A percentile compares a stretch with the other conserved stretches of the same genome.
These are phyloP conservation scores for Brotula barbata DNA, from an alignment of 2,797 vertebrate species.

Conservation along the genomic window DNA sequence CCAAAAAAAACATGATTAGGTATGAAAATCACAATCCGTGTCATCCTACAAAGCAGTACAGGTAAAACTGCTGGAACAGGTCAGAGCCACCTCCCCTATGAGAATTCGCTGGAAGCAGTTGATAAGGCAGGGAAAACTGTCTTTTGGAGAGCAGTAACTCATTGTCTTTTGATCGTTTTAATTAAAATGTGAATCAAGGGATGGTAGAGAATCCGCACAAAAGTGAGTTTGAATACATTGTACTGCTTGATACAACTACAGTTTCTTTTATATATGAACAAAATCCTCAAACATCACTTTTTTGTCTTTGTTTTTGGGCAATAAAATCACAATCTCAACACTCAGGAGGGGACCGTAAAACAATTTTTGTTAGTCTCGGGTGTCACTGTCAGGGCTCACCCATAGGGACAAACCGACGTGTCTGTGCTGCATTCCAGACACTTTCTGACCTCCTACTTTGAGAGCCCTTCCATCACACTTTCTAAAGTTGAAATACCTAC, in stretches of 20 bases:
- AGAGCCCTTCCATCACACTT: too few relatives aligned
- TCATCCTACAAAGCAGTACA: conserved; percentile 38
- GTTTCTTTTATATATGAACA: not conserved
- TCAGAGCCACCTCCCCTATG: conserved; percentile 10
- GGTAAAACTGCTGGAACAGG: conserved; percentile 31
- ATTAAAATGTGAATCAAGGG: conserved; percentile 29
- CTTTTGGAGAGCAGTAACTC: not conserved
- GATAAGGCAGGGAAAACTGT: conserved; percentile 32
- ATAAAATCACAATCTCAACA: too few relatives aligned
- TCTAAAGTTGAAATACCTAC: too few relatives aligned
- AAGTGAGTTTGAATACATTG: conserved; percentile 23
- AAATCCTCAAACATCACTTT: not conserved
- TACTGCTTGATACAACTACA: conserved; percentile 6
- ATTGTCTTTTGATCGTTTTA: conserved; percentile 36
- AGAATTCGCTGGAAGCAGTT: conserved; percentile 28
- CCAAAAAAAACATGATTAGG: conserved; percentile 36
- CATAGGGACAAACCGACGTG: too few relatives aligned
- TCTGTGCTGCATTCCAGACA: too few relatives aligned
- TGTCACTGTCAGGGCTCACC: too few relatives aligned
- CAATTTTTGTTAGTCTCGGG: too few relatives aligned
- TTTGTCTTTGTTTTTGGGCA: too few relatives aligned
- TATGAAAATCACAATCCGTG: conserved; percentile 46
- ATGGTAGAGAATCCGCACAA: conserved; percentile 6
- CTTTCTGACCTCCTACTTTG: too few relatives aligned
- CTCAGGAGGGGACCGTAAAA: too few relatives aligned